A percentile compares a stretch with the other conserved stretches of the same genome.
These are phyloP conservation scores for Amiota communis DNA, from an alignment of 2,888 invertebrate genomes.

Conservation along the genomic window DNA sequence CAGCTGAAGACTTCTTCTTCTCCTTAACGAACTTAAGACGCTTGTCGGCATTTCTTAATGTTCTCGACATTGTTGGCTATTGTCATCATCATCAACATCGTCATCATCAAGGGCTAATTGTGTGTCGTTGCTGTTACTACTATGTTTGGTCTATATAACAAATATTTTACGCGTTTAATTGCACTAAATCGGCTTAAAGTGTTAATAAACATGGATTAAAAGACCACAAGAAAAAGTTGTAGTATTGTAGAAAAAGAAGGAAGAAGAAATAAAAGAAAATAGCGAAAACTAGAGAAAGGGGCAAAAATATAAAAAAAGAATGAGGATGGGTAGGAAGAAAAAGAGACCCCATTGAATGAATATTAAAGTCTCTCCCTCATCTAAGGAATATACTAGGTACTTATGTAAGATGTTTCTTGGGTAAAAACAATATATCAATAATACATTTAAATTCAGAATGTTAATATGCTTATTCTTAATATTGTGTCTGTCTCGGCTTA, in stretches of 20 bases:
- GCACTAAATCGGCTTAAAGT: slow-evolving; percentile 23
- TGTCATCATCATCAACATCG: neutral
- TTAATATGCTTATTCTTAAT: no score
- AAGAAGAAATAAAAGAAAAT: no score
- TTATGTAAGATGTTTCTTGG: no score
- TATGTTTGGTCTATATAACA: slow-evolving; percentile 14
- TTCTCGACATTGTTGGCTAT: neutral
- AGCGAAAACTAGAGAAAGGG: no score
- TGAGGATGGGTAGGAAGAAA: no score
- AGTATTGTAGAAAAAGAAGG: neutral
- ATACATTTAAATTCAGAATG: no score
- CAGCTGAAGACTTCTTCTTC: neutral
- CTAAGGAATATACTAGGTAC: no score
- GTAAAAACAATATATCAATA: no score
- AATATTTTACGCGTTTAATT: slow-evolving; percentile 26
- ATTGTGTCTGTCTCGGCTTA: no score
- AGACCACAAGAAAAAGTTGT: neutral
- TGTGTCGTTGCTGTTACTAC: neutral
- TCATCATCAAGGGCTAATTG: slow-evolving; percentile 12
- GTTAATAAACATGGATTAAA: slow-evolving; percentile 28
- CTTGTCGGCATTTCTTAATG: slow-evolving; percentile 6
- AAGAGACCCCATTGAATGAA: no score
- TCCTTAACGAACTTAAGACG: slow-evolving; percentile 13
- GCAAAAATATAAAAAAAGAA: no score
- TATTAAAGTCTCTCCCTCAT: no score